Conservation (phyloP, 1,140 invertebrate genomes). For the Muscidifurax raptorellus region DNA sequence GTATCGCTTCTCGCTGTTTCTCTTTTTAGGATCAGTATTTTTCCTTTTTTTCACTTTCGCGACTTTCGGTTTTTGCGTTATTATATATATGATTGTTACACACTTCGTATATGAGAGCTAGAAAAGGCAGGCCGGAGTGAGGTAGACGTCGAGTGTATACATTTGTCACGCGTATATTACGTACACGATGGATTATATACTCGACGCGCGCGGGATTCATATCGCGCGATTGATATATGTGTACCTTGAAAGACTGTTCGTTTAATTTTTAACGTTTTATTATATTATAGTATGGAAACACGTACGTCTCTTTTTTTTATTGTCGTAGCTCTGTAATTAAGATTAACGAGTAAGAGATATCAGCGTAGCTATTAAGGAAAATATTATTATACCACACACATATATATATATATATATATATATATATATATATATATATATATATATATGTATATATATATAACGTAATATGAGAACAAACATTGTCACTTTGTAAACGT, state of each 20-base stretch:
- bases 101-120: neutral
- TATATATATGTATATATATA: neutral
- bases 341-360: constrained; percentile 17
- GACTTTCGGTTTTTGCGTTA: neutral
- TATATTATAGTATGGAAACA: neutral
- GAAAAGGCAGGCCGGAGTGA: too few species aligned
- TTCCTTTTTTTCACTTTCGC: neutral
- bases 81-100: neutral
- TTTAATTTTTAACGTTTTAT: constrained; percentile 31
- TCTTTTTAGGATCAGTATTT: constrained; percentile 43
- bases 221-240: neutral
- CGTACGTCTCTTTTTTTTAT: constrained; percentile 41
- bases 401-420: too few species aligned
- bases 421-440: too few species aligned
- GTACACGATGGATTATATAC: too few species aligned
- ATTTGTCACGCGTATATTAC: neutral
- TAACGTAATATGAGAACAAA: neutral
- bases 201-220: neutral
- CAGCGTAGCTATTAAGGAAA: constrained; percentile 33
- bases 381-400: too few species aligned
- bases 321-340: neutral
- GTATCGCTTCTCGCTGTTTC: constrained; percentile 9
- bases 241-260: constrained; percentile 49
- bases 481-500: constrained; percentile 44
- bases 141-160: too few species aligned